Percentiles rank a stretch among this genome's conserved stretches.
Evolutionary conservation across 2,113 vertebrate genomes (phyloP).

Genomic region (Agelaius tricolor): DNA sequence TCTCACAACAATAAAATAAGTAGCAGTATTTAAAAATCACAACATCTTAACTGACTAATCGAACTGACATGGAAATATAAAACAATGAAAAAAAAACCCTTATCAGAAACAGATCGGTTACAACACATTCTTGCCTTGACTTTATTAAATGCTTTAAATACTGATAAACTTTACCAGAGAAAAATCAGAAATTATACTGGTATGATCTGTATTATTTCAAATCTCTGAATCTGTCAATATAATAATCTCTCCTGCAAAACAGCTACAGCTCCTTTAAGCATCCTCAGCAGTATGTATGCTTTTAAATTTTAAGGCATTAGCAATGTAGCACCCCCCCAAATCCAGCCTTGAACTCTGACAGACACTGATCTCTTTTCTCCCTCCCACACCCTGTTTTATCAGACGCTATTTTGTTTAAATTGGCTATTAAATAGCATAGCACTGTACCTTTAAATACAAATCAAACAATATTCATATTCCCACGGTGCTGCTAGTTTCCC

Average conservation of each 20-base stretch:
- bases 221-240: background rate
- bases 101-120: background rate
- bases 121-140: background rate
- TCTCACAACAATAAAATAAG: conserved; percentile 9
- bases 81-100: background rate
- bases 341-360: conserved; percentile 32
- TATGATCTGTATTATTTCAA: background rate
- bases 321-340: conserved; percentile 28
- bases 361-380: background rate
- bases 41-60: background rate
- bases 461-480: conserved; percentile 70
- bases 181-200: background rate
- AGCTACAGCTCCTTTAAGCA: conserved; percentile 39
- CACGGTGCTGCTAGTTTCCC: conserved; percentile 60
- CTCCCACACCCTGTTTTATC: conserved; percentile 37
- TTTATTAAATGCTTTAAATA: background rate
- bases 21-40: conserved; percentile 10
- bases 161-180: conserved; percentile 10
- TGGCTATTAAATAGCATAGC: conserved; percentile 50
- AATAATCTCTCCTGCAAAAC: background rate
- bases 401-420: conserved; percentile 50
- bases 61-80: background rate
- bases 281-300: background rate
- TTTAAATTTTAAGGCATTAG: conserved; percentile 41
- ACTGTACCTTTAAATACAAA: conserved; percentile 70